Conservation (phyloP, 2,113 vertebrate genomes). For the Ageneiosus marmoratus region DNA sequence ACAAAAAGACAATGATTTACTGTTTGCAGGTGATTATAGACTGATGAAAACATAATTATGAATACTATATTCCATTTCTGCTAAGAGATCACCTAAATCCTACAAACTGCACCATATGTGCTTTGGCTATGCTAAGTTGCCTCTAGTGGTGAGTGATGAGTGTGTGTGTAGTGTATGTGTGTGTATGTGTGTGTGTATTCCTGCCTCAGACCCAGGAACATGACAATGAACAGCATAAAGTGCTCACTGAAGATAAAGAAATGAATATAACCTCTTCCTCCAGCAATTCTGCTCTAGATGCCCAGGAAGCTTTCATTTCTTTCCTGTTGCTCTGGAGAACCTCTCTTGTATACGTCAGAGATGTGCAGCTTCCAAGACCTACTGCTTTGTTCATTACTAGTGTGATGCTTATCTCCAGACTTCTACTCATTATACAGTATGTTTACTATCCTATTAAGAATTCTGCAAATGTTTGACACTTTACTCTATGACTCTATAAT, state of each 20-base stretch:
- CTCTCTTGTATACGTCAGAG: neutral
- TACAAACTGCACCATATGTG: neutral
- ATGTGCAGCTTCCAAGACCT: neutral
- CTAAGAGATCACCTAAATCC: no score
- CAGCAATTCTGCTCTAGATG: neutral
- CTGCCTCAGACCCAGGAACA: neutral
- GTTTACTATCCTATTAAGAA: no score
- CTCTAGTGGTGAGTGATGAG: neutral
- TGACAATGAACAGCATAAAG: neutral
- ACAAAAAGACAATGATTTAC: no score
- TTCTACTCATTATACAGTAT: neutral
- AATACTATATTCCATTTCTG: no score
- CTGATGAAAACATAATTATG: no score
- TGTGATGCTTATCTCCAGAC: neutral
- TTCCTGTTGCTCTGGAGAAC: neutral
- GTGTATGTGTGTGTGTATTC: neutral
- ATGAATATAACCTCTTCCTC: neutral
- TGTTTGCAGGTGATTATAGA: no score
- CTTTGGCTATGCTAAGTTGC: neutral
- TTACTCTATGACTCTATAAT: neutral
- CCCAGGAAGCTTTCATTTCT: neutral
- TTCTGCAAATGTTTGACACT: neutral
- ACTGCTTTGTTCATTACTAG: neutral
- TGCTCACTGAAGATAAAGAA: neutral
- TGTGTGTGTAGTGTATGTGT: no score